Conservation (phyloP, 1,140 invertebrate species). For the Scaptomyza hsui region DNA sequence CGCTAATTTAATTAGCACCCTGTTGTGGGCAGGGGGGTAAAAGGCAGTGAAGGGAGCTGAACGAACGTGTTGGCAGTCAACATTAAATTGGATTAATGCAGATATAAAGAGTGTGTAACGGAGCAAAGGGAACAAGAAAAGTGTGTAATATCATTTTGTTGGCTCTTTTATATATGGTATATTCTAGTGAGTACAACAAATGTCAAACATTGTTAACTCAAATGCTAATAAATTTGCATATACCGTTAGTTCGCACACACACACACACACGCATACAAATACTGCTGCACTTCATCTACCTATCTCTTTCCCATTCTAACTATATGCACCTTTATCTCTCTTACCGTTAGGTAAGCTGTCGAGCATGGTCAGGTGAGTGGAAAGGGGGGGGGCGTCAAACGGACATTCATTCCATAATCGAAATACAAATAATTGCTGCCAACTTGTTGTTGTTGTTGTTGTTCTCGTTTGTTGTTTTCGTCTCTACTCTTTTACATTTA, state of each 20-base stretch:
- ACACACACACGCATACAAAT: too few relatives aligned
- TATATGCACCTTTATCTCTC: not conserved
- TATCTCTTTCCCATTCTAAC: not conserved
- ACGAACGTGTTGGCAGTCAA: constrained; percentile 13
- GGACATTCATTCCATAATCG: constrained; percentile 36
- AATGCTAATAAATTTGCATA: constrained; percentile 29
- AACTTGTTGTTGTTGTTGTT: constrained; percentile 25
- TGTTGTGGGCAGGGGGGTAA: not conserved
- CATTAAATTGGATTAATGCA: constrained; percentile 74
- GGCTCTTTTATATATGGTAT: constrained; percentile 4
- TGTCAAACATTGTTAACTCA: not conserved
- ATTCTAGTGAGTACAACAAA: too few relatives aligned
- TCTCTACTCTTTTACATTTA: not conserved
- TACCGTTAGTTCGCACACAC: constrained; percentile 8
- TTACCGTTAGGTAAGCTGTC: not conserved
- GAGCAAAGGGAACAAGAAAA: too few relatives aligned
- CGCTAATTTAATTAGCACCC: constrained; percentile 71
- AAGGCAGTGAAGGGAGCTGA: constrained; percentile 19
- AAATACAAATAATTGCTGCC: constrained; percentile 36
- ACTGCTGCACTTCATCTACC: not conserved
- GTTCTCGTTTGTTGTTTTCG: not conserved
- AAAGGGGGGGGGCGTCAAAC: constrained; percentile 2
- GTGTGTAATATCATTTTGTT: not conserved
- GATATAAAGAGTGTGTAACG: constrained; percentile 16
- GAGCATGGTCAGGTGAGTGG: not conserved